These are phyloP conservation scores for Schizotus pectinicornis DNA, from an alignment of 2,888 invertebrate genomes.

Conservation along the genomic window DNA sequence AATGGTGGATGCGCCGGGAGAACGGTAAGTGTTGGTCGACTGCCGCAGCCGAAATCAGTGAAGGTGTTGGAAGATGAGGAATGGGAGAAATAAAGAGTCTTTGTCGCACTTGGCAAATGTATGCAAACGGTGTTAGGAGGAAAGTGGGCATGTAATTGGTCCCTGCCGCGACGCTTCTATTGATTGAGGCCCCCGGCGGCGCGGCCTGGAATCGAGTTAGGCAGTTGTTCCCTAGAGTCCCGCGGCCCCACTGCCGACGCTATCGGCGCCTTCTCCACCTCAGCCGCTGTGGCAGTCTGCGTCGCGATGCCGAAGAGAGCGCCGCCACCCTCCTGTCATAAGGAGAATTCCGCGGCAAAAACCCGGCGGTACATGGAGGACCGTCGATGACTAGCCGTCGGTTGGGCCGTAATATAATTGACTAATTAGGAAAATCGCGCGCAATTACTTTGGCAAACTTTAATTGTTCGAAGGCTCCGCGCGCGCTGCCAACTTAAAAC, in stretches of 20 bases:
- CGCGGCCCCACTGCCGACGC: constrained; percentile 30
- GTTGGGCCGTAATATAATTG: not conserved
- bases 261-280: constrained; percentile 23
- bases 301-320: constrained; percentile 9
- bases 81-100: constrained; percentile 43
- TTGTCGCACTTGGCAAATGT: constrained; percentile 54
- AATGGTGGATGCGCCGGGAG: too few species aligned
- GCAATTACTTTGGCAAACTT: constrained; percentile 11
- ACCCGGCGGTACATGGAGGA: too few species aligned
- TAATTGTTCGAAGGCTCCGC: constrained; percentile 5
- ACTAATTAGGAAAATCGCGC: constrained; percentile 7
- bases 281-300: constrained; percentile 13
- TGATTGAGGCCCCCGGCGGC: constrained; percentile 59
- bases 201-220: constrained; percentile 58
- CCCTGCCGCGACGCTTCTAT: constrained; percentile 60
- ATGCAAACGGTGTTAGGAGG: constrained; percentile 62
- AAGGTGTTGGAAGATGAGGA: constrained; percentile 34
- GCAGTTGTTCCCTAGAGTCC: constrained; percentile 54
- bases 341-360: too few species aligned
- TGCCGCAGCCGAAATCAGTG: constrained; percentile 20
- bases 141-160: constrained; percentile 63
- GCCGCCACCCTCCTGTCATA: not conserved
- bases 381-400: too few species aligned
- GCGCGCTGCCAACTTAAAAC: constrained; percentile 10
- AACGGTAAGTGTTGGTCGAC: not conserved